Percentiles rank a stretch among this genome's conserved stretches.
phyloP scores from a whole-genome alignment of 2,888 invertebrate species.

The Cheilosia vulpina region DNA sequence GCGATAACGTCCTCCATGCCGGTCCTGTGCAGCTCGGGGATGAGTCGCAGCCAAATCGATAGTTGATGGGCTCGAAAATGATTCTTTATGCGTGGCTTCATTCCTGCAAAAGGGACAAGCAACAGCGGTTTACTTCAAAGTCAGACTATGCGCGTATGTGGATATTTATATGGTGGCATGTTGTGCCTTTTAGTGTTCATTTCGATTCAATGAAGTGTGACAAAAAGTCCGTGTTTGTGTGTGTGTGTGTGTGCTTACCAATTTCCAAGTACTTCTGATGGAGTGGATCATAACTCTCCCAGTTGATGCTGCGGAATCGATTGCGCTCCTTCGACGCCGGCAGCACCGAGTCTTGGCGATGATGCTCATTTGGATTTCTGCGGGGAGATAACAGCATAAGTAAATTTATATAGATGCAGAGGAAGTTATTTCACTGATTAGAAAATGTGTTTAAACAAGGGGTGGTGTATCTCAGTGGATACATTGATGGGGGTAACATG shows the following conservation, averaged over 20 bases:
- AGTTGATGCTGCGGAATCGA: slow-evolving; percentile 91
- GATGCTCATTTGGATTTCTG: slow-evolving; percentile 94
- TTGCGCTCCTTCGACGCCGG: slow-evolving; percentile 93
- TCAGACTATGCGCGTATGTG: slow-evolving; percentile 16
- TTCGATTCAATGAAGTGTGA: slow-evolving; percentile 56
- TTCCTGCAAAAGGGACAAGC: slow-evolving; percentile 86
- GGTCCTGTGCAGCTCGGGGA: slow-evolving; percentile 94
- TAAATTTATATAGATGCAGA: background rate
- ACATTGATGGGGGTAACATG: slow-evolving; percentile 24
- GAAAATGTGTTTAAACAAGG: slow-evolving; percentile 52
- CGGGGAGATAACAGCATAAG: slow-evolving; percentile 5
- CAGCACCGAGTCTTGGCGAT: slow-evolving; percentile 89
- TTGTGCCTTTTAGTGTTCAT: slow-evolving; percentile 43
- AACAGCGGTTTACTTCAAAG: background rate
- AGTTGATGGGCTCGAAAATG: slow-evolving; percentile 97
- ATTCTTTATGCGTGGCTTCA: slow-evolving; percentile 95
- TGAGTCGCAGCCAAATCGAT: slow-evolving; percentile 96
- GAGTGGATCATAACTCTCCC: slow-evolving; percentile 96
- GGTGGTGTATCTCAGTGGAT: background rate
- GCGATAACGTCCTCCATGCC: slow-evolving; percentile 95
- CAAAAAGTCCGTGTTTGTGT: background rate
- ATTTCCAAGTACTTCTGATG: slow-evolving; percentile 97
- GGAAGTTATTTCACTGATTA: slow-evolving; percentile 48
- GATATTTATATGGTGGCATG: slow-evolving; percentile 12
- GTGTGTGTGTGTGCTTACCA: slow-evolving; percentile 85